Conservation (phyloP, 2,113 vertebrate species). For the Shinisaurus crocodilurus region DNA sequence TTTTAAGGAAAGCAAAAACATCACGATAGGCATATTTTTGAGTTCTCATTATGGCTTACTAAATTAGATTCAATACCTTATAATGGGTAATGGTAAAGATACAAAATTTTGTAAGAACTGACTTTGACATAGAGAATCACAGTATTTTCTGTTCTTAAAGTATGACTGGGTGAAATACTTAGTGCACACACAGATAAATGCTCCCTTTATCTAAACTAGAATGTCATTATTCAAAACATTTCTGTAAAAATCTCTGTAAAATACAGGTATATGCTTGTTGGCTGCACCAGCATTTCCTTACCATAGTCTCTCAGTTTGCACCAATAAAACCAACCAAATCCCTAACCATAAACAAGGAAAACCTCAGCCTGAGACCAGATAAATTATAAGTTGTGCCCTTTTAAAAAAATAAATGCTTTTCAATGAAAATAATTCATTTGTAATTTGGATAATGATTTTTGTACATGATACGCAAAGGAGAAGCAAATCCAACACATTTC, state of each 20-base stretch:
- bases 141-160: constrained; percentile 31
- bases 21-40: constrained; percentile 32
- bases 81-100: constrained; percentile 20
- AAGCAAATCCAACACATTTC: constrained; percentile 19
- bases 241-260: neutral
- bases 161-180: neutral
- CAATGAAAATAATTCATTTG: neutral
- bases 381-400: neutral
- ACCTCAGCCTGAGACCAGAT: neutral
- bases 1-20: constrained; percentile 23
- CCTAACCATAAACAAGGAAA: rapidly evolving
- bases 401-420: neutral
- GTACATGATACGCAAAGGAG: neutral
- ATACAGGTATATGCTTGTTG: neutral
- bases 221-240: constrained; percentile 27
- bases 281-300: neutral
- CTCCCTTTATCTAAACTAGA: constrained; percentile 2
- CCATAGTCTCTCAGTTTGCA: rapidly evolving
- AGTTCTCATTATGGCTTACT: constrained; percentile 59
- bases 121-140: constrained; percentile 44
- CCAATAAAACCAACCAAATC: neutral
- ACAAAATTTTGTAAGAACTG: neutral
- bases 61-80: constrained; percentile 10
- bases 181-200: constrained; percentile 1
- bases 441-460: neutral